phyloP scores from a whole-genome alignment of 2,888 invertebrate species.

The Lochmaea crataegi region DNA sequence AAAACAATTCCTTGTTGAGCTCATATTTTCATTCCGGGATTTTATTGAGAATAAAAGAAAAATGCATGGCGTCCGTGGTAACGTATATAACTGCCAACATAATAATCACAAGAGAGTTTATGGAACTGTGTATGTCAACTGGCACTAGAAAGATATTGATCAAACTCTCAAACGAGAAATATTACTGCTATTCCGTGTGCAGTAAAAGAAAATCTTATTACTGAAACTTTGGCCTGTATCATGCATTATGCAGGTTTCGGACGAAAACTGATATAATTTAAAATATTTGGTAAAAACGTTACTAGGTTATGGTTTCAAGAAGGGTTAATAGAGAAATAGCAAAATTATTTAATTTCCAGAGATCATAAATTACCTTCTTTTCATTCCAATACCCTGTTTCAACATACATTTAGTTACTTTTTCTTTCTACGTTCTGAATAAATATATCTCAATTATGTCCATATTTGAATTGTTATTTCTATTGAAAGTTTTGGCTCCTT shows the following conservation, averaged over 20 bases:
- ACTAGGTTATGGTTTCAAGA: no score
- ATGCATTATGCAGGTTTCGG: no score
- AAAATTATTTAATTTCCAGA: no score
- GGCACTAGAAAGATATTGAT: slow-evolving; percentile 30
- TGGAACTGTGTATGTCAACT: slow-evolving; percentile 30
- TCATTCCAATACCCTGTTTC: no score
- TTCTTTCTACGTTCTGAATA: no score
- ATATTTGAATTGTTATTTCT: not conserved
- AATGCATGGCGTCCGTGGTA: slow-evolving; percentile 6
- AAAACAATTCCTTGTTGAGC: not conserved
- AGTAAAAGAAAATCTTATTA: slow-evolving; percentile 30
- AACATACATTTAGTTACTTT: no score
- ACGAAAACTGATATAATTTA: slow-evolving; percentile 17
- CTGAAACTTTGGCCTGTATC: no score
- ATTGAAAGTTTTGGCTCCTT: not conserved
- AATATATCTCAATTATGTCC: no score
- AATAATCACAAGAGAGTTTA: slow-evolving; percentile 24
- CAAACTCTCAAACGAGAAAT: slow-evolving; percentile 33
- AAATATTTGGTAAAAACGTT: not conserved
- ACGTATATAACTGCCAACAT: slow-evolving; percentile 13
- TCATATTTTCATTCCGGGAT: not conserved
- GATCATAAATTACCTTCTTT: no score
- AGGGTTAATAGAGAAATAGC: no score
- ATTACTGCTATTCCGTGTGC: slow-evolving; percentile 31
- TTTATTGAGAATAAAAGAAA: slow-evolving; percentile 12